phyloP scores from a whole-genome alignment of 2,888 invertebrate species.

The Cerastis leucographa region DNA sequence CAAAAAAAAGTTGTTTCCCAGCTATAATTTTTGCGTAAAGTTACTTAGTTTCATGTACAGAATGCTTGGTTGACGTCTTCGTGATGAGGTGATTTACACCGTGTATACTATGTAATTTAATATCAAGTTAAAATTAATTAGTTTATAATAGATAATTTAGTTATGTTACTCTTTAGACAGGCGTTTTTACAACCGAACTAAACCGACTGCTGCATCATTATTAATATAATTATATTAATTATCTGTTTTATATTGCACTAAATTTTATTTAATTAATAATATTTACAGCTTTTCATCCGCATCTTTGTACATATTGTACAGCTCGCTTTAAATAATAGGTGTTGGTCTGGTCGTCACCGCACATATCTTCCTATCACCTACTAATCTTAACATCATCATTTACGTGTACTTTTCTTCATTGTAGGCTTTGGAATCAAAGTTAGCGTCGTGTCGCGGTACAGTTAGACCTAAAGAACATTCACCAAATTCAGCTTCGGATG shows the following conservation, averaged over 20 bases:
- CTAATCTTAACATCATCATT: conserved; percentile 89
- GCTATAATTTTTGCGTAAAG: too few species aligned
- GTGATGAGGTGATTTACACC: too few species aligned
- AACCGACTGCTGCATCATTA: conserved; percentile 31
- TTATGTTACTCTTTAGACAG: conserved; percentile 9
- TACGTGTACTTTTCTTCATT: conserved; percentile 89
- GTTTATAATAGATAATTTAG: conserved; percentile 19
- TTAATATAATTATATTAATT: conserved; percentile 6
- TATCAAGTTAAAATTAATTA: conserved; percentile 37
- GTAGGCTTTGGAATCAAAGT: conserved; percentile 93
- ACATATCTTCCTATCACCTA: conserved; percentile 78
- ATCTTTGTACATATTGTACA: conserved; percentile 51
- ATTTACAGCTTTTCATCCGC: conserved; percentile 63
- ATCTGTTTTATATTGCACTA: conserved; percentile 43
- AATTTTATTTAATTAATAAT: conserved; percentile 44
- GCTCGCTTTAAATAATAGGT: conserved; percentile 69
- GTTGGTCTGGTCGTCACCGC: conserved; percentile 75
- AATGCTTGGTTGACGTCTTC: too few species aligned
- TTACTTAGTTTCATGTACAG: too few species aligned
- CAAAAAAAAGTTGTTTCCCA: too few species aligned
- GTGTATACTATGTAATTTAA: conserved; percentile 34
- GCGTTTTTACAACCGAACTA: conserved; percentile 19
- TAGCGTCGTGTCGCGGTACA: conserved; percentile 92
- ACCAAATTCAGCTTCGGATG: conserved; percentile 87
- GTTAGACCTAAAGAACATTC: conserved; percentile 90